Conservation (phyloP, 2,888 invertebrate species). For the Coleophora flavipennella region DNA sequence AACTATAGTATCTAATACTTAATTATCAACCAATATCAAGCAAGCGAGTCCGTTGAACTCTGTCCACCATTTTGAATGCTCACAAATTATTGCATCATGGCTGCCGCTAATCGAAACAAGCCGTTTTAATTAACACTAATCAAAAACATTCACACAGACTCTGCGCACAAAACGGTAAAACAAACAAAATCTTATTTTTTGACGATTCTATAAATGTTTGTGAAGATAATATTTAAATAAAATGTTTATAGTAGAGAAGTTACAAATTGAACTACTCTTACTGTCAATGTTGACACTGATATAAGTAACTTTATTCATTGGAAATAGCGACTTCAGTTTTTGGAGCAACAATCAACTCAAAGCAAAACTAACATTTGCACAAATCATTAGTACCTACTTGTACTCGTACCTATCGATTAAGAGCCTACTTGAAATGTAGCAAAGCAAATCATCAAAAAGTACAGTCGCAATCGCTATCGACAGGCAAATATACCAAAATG, state of each 20-base stretch:
- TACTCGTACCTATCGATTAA: slow-evolving; percentile 31
- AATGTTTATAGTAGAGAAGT: not conserved
- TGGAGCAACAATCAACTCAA: slow-evolving; percentile 4
- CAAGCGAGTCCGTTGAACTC: slow-evolving; percentile 3
- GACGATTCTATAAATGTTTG: too few species aligned
- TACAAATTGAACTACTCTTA: too few species aligned
- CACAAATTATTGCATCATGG: slow-evolving; percentile 45
- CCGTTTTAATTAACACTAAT: slow-evolving; percentile 10
- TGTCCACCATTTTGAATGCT: slow-evolving; percentile 46
- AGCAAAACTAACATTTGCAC: slow-evolving; percentile 34
- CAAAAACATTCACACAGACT: slow-evolving; percentile 14
- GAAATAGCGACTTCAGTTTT: slow-evolving; percentile 6
- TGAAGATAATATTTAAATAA: slow-evolving; percentile 10
- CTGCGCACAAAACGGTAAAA: slow-evolving; percentile 1
- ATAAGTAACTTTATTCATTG: slow-evolving; percentile 8
- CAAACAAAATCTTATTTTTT: too few species aligned
- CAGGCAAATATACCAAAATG: slow-evolving; percentile 33
- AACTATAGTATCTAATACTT: too few species aligned
- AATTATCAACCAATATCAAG: not conserved
- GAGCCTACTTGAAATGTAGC: slow-evolving; percentile 35
- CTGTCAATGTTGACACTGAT: too few species aligned
- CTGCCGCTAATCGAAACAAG: slow-evolving; percentile 9
- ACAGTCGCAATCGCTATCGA: slow-evolving; percentile 25
- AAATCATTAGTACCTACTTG: slow-evolving; percentile 38
- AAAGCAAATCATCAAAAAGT: slow-evolving; percentile 46